Percentiles rank a stretch among this genome's conserved stretches.
Conservation (phyloP, 92 coral and sea anemone genomes). For the Desmophyllum pertusum region DNA sequence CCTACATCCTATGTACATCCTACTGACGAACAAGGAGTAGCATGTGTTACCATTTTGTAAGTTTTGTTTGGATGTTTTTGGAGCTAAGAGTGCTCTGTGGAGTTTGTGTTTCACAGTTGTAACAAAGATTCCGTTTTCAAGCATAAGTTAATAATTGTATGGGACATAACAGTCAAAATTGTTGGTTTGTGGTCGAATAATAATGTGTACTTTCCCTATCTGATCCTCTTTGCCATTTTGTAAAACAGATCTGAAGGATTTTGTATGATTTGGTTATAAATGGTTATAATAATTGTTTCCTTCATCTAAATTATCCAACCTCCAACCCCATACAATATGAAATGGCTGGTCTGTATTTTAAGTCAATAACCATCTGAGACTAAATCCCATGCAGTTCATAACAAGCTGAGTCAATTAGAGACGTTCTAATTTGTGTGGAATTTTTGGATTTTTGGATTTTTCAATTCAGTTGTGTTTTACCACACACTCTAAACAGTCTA, state of each 20-base stretch:
- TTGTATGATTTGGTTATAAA: neutral
- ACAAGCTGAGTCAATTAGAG: neutral
- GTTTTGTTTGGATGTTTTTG: neutral
- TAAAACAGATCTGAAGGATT: conserved; percentile 8
- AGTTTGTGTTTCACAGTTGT: neutral
- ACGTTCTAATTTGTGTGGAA: neutral
- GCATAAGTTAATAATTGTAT: neutral
- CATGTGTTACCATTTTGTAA: too few species aligned
- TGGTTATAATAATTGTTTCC: too few species aligned
- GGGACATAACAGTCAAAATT: neutral
- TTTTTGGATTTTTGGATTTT: neutral
- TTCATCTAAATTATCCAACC: neutral
- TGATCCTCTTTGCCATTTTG: neutral
- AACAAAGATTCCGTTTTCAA: neutral
- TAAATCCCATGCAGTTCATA: neutral
- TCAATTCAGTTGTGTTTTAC: neutral
- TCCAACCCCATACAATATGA: neutral
- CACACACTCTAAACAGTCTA: neutral
- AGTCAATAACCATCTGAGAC: conserved; percentile 11
- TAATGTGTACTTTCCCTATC: neutral
- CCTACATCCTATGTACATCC: too few species aligned
- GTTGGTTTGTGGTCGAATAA: neutral
- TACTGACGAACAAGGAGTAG: too few species aligned
- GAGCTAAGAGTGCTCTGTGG: neutral
- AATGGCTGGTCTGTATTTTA: conserved; percentile 23